Percentiles rank a stretch among this genome's conserved stretches.
Evolutionary conservation across 2,888 invertebrate species (phyloP).

Genomic region (Drosophila phalerata): DNA sequence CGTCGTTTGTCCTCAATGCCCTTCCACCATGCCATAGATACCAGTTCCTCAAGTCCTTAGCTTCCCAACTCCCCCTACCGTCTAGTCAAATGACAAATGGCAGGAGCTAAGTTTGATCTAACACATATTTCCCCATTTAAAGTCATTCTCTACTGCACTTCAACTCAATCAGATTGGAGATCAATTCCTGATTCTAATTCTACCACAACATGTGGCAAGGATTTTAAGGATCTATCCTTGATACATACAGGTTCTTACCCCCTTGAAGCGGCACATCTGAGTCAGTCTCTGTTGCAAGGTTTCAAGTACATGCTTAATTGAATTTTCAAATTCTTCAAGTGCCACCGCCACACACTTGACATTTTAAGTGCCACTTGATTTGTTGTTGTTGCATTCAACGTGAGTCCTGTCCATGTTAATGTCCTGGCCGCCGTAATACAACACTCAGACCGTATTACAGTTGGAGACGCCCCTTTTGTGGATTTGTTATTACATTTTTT

Average conservation of each 20-base stretch:
- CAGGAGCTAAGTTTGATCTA: not conserved
- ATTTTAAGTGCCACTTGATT: conserved; percentile 42
- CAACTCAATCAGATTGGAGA: conserved; percentile 5
- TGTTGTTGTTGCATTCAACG: not conserved
- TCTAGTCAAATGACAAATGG: not conserved
- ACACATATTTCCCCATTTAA: not conserved
- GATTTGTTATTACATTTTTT: conserved; percentile 53
- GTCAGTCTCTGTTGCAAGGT: not conserved
- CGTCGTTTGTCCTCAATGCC: conserved; percentile 57
- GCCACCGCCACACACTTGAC: conserved; percentile 46
- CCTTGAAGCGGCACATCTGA: conserved; percentile 14
- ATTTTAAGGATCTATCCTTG: conserved; percentile 18
- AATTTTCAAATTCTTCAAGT: conserved; percentile 48
- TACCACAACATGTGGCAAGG: conserved; percentile 18
- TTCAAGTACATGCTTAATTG: conserved; percentile 41
- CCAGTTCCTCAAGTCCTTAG: conserved; percentile 8
- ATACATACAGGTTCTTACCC: not conserved
- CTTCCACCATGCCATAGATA: conserved; percentile 46
- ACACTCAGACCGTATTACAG: conserved; percentile 14
- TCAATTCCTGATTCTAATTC: conserved; percentile 29
- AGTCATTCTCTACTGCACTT: not conserved
- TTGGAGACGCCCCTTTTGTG: conserved; percentile 32
- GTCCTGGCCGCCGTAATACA: conserved; percentile 23
- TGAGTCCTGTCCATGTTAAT: conserved; percentile 27
- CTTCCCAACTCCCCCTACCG: not conserved